Evolutionary conservation across 1,140 invertebrate genomes (phyloP).

Genomic region (Ceratitis capitata): DNA sequence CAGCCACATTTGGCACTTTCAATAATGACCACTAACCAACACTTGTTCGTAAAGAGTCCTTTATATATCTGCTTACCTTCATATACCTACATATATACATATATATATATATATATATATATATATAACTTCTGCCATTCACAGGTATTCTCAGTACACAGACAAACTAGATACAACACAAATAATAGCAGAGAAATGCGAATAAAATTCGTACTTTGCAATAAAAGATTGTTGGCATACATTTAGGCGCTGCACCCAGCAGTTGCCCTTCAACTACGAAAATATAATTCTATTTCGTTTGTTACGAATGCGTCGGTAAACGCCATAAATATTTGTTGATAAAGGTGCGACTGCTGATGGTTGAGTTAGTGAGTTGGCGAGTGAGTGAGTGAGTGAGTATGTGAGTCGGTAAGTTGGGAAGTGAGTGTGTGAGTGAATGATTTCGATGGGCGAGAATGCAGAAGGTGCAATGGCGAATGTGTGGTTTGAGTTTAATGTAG

Average conservation of each 20-base stretch:
- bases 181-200: constrained; percentile 28
- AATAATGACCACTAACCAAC: constrained; percentile 5
- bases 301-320: constrained; percentile 38
- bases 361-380: too few species aligned
- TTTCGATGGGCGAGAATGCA: not conserved
- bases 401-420: too few species aligned
- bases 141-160: not conserved
- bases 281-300: constrained; percentile 44
- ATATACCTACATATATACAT: not conserved
- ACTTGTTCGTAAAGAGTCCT: not conserved
- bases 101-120: not conserved
- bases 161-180: constrained; percentile 14
- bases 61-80: too few species aligned
- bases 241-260: not conserved
- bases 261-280: constrained; percentile 31
- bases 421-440: not conserved
- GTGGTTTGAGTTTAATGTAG: not conserved
- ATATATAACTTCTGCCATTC: not conserved
- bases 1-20: constrained; percentile 26
- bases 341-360: not conserved
- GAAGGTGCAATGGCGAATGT: not conserved
- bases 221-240: constrained; percentile 37
- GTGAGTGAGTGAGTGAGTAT: not conserved
- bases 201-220: constrained; percentile 22
- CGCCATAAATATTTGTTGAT: constrained; percentile 40